These are phyloP conservation scores for Priocnemis perturbator DNA, from an alignment of 2,888 invertebrate genomes.

Conservation along the genomic window DNA sequence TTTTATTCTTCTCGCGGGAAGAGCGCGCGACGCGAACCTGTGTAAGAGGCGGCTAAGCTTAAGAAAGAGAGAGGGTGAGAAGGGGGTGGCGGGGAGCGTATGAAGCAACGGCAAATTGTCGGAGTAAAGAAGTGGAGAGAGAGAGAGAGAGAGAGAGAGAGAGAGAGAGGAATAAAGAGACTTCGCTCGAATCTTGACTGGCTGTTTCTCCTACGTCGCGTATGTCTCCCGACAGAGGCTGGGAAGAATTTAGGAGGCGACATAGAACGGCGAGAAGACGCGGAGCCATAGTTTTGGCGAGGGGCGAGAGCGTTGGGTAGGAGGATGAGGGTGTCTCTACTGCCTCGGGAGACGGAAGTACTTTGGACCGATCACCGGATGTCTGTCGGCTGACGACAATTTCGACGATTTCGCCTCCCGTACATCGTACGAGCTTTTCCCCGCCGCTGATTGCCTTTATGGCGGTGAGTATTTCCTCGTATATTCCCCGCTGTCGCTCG, in stretches of 20 bases:
- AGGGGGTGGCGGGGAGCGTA: too few species aligned
- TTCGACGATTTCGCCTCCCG: conserved; percentile 32
- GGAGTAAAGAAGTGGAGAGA: background rate
- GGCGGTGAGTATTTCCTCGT: too few species aligned
- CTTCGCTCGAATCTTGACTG: background rate
- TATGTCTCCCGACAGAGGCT: conserved; percentile 2
- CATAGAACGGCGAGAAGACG: background rate
- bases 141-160: conserved; percentile 32
- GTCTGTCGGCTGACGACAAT: conserved; percentile 54
- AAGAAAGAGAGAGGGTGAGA: background rate
- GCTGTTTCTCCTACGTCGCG: conserved; percentile 25
- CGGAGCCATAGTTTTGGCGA: too few species aligned
- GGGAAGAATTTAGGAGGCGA: background rate
- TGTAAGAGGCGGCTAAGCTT: background rate
- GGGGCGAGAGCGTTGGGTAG: background rate
- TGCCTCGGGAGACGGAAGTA: conserved; percentile 57
- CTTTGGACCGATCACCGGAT: conserved; percentile 62
- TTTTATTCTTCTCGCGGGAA: background rate
- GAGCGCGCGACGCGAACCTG: background rate
- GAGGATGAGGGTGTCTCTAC: conserved; percentile 24
- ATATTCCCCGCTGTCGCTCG: too few species aligned
- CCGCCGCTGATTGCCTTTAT: conserved; percentile 23
- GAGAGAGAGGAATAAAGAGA: conserved; percentile 33
- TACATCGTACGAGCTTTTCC: conserved; percentile 10
- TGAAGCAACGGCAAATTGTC: conserved; percentile 8